Percentiles rank a stretch among this genome's conserved stretches.
Conservation (phyloP, 2,113 vertebrate species). For the Callaeas wilsoni region DNA sequence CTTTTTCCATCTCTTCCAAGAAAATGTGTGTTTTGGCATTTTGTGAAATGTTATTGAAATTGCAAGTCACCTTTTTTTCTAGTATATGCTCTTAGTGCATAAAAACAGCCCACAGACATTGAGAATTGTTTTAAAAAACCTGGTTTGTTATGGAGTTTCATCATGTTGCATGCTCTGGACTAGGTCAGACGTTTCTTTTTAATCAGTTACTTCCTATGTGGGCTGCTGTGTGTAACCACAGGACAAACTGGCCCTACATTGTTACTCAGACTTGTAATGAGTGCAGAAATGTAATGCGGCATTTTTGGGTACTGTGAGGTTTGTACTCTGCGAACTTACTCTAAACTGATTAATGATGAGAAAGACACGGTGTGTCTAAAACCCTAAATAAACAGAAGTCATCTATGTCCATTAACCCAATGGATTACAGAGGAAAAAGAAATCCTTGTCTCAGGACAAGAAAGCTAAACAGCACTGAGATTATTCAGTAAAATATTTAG, state of each 20-base stretch:
- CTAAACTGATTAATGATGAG: background rate
- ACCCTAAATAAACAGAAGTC: background rate
- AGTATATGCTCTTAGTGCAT: background rate
- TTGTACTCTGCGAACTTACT: background rate
- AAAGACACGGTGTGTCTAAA: background rate
- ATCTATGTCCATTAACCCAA: background rate
- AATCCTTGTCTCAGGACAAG: background rate
- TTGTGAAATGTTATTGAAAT: background rate
- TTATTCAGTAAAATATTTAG: background rate
- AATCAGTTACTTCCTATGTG: background rate
- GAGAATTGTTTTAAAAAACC: background rate
- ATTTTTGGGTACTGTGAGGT: background rate
- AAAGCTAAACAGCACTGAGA: background rate
- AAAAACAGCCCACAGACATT: background rate
- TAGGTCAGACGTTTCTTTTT: background rate
- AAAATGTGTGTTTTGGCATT: background rate
- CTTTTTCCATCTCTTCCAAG: background rate
- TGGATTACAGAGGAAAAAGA: background rate
- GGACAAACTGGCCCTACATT: background rate
- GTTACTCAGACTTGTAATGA: background rate
- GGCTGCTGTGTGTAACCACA: background rate
- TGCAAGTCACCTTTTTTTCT: background rate
- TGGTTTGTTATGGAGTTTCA: background rate
- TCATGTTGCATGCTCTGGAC: background rate
- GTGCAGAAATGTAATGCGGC: background rate